Base-by-base conservation (phyloP, 2,797 vertebrate genomes). In the Hydrolagus colliei region DNA sequence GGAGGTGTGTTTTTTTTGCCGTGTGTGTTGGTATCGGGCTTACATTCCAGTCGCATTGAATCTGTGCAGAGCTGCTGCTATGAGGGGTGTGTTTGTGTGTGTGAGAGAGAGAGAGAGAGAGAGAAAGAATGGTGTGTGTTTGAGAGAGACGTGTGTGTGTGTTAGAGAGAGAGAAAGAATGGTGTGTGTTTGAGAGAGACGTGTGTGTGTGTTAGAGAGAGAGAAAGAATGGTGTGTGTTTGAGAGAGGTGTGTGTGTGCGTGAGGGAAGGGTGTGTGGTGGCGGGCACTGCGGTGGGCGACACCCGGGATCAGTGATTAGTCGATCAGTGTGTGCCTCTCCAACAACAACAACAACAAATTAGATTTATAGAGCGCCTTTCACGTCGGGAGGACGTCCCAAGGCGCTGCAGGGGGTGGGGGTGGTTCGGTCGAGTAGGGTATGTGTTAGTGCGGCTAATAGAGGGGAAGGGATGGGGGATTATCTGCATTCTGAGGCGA, bases 251-350 rank as follows among this genome's bases (percentile, higher is more conserved):
- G n/a, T n/a, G n/a, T n/a, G n/a, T n/a, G 27, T 27, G 27, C 90
- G 91, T 88, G 89, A 90, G 90, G 92, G 90, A 89, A 91, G 89
- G 91, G 93, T 92, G 92, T 90, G 91, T 91, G 90, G 88, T 92
- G 92, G 92, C 94, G 93, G 92, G 92, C 94, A 91, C 91, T 91
- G 93, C 94, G 93, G 95, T 95, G 93, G 94, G 93, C 94, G 95
- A 94, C 90, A 89, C 93, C 94, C 90, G 92, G 92, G 91, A 91
- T 52, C 41, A 52, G 41, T 52, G 41, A 52, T 3, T 3, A 52
- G 41, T 6, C 41, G 41, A 52, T 52, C 3, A 3, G 41, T 52
- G 41, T 52, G 41, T 52, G 41, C 41, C 27, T 27, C 27, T 27
- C 27, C 27, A n/a, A n/a, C n/a, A n/a, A n/a, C n/a, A n/a, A n/a